These are phyloP conservation scores for Melangyna quadrimaculata DNA, from an alignment of 2,888 invertebrate genomes.

Conservation along the genomic window DNA sequence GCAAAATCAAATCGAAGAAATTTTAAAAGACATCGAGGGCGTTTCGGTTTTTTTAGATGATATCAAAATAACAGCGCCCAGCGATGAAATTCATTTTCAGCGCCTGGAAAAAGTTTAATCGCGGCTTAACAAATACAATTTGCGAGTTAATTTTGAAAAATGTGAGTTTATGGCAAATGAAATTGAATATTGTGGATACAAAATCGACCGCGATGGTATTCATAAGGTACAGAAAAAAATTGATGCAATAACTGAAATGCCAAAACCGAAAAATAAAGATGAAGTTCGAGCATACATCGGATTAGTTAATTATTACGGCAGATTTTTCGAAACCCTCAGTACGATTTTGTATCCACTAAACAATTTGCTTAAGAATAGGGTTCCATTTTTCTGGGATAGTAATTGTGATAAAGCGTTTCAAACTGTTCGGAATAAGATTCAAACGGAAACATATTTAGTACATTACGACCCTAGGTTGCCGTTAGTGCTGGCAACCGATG, in stretches of 20 bases:
- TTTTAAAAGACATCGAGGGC: conserved; percentile 72
- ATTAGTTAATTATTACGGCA: conserved; percentile 75
- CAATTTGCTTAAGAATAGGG: no score
- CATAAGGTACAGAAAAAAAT: no score
- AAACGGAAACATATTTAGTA: no score
- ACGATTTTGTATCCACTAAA: conserved; percentile 73
- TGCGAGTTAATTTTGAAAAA: conserved; percentile 72
- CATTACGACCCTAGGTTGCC: no score
- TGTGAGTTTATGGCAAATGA: conserved; percentile 73
- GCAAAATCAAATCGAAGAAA: conserved; percentile 74
- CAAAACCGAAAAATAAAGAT: conserved; percentile 67
- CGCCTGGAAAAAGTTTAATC: conserved; percentile 62
- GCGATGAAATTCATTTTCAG: conserved; percentile 71
- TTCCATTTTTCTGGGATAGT: no score
- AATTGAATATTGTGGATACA: conserved; percentile 70
- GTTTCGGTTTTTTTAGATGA: conserved; percentile 73
- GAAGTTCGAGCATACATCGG: conserved; percentile 74
- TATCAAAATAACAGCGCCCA: conserved; percentile 70
- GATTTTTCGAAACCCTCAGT: conserved; percentile 74
- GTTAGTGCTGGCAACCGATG: no score
- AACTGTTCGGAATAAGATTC: no score
- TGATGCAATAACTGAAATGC: background rate
- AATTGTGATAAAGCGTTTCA: no score
- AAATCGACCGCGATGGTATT: no score
- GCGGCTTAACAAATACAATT: conserved; percentile 68